phyloP scores from a whole-genome alignment of 2,888 invertebrate species.

The Pecten maximus region DNA sequence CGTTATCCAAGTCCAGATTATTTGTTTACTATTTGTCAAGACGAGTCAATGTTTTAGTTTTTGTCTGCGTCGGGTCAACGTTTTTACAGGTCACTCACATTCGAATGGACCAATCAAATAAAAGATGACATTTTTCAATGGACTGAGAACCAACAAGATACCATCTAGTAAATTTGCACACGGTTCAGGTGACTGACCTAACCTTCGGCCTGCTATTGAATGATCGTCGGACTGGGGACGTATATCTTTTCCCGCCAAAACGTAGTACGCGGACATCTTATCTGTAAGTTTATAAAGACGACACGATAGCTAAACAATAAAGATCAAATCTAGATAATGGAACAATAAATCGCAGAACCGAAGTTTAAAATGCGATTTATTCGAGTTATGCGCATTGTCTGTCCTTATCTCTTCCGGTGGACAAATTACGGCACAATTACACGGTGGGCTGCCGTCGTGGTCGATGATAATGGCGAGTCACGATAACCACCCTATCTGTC shows the following conservation, averaged over 20 bases:
- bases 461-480: background rate
- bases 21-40: constrained; percentile 10
- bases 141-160: constrained; percentile 3
- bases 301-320: background rate
- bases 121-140: background rate
- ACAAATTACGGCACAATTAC: background rate
- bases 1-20: background rate
- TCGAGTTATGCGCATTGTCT: constrained; percentile 24
- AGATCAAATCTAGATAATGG: background rate
- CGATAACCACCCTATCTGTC: background rate
- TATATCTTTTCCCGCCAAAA: background rate
- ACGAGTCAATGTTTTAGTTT: background rate
- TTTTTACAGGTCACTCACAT: background rate
- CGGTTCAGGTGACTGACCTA: constrained; percentile 23
- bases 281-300: background rate
- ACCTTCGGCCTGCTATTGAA: background rate
- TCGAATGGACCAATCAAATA: background rate
- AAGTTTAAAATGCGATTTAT: constrained; percentile 16
- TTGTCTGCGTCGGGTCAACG: constrained; percentile 13
- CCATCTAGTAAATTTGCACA: constrained; percentile 3
- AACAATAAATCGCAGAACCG: constrained; percentile 9
- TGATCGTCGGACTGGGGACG: background rate
- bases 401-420: background rate
- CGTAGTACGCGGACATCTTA: background rate
- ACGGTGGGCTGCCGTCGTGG: background rate